Evolutionary conservation across 2,797 vertebrate genomes (phyloP), one percentile per base, ranked within the genome.

Genomic region (Columba guinea): DNA sequence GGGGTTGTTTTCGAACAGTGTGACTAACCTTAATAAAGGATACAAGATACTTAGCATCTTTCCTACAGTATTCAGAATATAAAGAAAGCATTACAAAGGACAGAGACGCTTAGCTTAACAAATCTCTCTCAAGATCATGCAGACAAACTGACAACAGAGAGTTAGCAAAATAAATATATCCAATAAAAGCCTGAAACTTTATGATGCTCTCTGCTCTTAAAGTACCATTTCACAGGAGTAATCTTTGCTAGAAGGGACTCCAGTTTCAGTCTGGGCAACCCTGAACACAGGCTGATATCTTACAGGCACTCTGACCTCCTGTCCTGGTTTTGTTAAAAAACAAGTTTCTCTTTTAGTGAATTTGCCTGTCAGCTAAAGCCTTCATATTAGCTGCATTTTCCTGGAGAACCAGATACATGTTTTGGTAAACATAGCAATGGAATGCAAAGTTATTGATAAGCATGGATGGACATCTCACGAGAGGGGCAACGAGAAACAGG

Each of bases 21-120:
- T 55, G 37, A 19, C 79, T 88, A 80, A 51, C 24, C 21, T 27
- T 22, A 44, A 58, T 12, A 34, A 67, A 44, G 11, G 13, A 56
- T 37, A 53, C 7, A 17, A 49, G 55, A 74, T 3, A 44, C 27
- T 84, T 52, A 37, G 6, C 3, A 0, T 68, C 55, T 70, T 76
- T 80, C 68, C 73, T 63, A 27, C 17, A 51, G 22, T n/a, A 75
- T 46, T 89, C 24, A 8, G 35, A 35, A 65, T 26, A 30, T 16
- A 80, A 83, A 58, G 28, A 12, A 71, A 84, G 35, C 22, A 24
- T 14, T 44, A 70, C 37, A 92, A 93, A 86, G 51, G 39, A 68
- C 58, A 90, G 91, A 89, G 78, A 53, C 53, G 53, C 34, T 81
- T 56, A 34, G 59, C 52, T 93, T 74, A 58, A 90, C 17, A 56